phyloP scores from a whole-genome alignment of 2,797 vertebrate genomes.

The Platyrinchus mystaceus region DNA sequence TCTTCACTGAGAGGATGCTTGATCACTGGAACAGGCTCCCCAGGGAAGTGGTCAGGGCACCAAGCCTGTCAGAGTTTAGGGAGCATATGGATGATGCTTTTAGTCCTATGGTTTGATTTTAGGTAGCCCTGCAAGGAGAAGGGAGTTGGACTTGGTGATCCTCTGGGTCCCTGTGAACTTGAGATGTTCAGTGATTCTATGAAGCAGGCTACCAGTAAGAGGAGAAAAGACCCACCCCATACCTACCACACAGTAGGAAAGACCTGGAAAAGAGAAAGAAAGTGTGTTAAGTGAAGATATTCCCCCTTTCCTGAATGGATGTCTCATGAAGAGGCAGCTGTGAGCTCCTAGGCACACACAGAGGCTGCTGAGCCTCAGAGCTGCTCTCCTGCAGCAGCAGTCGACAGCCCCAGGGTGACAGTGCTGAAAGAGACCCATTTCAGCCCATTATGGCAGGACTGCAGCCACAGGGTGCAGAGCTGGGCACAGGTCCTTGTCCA shows the following conservation, averaged over 20 bases:
- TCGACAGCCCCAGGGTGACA: background rate
- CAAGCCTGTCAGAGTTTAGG: background rate
- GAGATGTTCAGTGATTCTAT: background rate
- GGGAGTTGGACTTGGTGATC: background rate
- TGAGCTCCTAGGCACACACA: background rate
- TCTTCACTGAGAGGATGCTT: background rate
- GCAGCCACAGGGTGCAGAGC: background rate
- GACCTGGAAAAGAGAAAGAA: background rate
- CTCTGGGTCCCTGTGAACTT: background rate
- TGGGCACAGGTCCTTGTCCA: background rate
- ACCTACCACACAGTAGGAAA: background rate
- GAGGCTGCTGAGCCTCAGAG: background rate
- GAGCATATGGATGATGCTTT: rapidly evolving
- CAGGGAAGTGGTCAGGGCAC: background rate
- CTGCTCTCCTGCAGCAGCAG: background rate
- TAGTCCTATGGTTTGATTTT: background rate
- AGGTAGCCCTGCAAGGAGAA: background rate
- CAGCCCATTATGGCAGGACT: background rate
- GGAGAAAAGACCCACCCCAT: background rate
- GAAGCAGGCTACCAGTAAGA: background rate
- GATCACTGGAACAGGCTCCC: background rate
- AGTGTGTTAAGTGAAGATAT: background rate
- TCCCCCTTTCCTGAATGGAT: background rate
- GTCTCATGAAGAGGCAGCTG: background rate
- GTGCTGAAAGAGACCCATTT: background rate